These are phyloP conservation scores for Chelon auratus DNA, from an alignment of 2,797 vertebrate species.

Conservation along the genomic window DNA sequence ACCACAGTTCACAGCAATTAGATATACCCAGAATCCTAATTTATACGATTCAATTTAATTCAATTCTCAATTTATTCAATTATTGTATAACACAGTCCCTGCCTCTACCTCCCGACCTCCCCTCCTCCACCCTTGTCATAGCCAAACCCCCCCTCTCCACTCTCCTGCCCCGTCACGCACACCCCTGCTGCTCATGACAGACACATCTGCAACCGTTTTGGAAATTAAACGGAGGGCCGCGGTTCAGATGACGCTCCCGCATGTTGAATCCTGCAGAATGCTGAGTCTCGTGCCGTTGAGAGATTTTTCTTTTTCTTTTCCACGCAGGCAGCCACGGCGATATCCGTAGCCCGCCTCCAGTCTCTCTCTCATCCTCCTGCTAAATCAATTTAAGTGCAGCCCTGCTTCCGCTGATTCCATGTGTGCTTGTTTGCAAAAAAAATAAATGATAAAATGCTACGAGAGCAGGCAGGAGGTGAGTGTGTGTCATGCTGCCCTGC, in stretches of 20 bases:
- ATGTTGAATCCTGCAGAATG: constrained; percentile 53
- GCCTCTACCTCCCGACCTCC: constrained; percentile 10
- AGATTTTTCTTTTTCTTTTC: constrained; percentile 52
- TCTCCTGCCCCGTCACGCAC: constrained; percentile 41
- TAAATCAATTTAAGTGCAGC: constrained; percentile 42
- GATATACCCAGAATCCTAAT: constrained; percentile 69
- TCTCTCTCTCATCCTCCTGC: constrained; percentile 22
- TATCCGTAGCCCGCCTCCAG: constrained; percentile 34
- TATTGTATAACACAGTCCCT: constrained; percentile 55
- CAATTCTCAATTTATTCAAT: constrained; percentile 67
- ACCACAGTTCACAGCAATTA: constrained; percentile 68
- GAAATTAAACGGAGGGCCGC: constrained; percentile 47
- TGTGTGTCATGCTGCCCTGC: constrained; percentile 1
- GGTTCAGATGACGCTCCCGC: constrained; percentile 45
- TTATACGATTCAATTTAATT: constrained; percentile 70
- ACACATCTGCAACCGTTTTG: constrained; percentile 51
- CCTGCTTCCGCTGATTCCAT: constrained; percentile 34
- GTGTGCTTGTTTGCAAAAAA: constrained; percentile 21
- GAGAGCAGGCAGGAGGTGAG: constrained; percentile 9
- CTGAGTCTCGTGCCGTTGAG: constrained; percentile 47
- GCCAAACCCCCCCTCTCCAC: constrained; percentile 14
- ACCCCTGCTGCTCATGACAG: constrained; percentile 45
- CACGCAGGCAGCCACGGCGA: constrained; percentile 29
- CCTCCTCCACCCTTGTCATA: constrained; percentile 8
- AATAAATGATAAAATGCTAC: neutral